Conservation (phyloP, 2,888 invertebrate genomes). For the Iselma pallidipennis region DNA sequence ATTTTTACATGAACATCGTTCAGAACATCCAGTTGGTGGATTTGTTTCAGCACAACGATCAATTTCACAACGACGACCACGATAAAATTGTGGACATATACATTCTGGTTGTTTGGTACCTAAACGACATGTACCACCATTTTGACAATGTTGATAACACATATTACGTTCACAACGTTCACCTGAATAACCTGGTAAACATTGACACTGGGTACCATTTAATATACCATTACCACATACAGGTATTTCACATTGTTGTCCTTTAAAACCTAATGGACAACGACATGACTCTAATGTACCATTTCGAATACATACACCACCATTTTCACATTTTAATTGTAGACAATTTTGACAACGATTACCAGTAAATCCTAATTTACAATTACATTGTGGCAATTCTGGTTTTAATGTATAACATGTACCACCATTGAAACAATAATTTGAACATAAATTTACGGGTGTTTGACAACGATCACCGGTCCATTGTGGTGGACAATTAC, state of each 20-base stretch:
- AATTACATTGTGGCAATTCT: constrained; percentile 55
- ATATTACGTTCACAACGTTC: constrained; percentile 64
- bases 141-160: constrained; percentile 63
- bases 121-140: constrained; percentile 59
- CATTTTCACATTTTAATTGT: constrained; percentile 63
- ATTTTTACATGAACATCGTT: constrained; percentile 38
- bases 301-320: constrained; percentile 61
- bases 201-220: constrained; percentile 51
- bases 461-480: constrained; percentile 68
- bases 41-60: constrained; percentile 57
- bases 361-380: constrained; percentile 60
- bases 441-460: constrained; percentile 61
- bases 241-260: constrained; percentile 58
- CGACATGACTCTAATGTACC: constrained; percentile 57
- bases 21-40: constrained; percentile 37
- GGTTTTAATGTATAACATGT: constrained; percentile 57
- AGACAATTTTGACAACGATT: constrained; percentile 63
- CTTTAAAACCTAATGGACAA: constrained; percentile 62
- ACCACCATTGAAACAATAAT: constrained; percentile 65
- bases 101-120: constrained; percentile 55
- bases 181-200: constrained; percentile 60
- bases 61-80: constrained; percentile 59
- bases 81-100: constrained; percentile 55
- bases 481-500: constrained; percentile 67
- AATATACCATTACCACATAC: constrained; percentile 43